Base-by-base conservation (phyloP, 92 coral and sea anemone species). In the Plumapathes pennacea region DNA sequence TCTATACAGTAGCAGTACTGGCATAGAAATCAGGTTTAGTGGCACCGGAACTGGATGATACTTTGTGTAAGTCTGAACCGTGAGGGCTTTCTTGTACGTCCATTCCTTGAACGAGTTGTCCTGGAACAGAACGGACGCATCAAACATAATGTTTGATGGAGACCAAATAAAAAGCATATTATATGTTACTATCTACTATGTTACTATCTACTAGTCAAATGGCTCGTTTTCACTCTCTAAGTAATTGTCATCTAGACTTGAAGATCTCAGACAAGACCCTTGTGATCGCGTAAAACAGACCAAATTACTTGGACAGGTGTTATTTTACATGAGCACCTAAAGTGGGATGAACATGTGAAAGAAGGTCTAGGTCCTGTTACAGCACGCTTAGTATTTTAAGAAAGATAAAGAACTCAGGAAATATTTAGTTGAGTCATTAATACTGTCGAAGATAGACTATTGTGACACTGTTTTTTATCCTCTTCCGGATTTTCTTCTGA, bases 231-330 rank as follows among this genome's bases (percentile, higher is more conserved):
- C 48, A 7, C 23, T 42, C 21, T 25, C 22, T 42, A 3, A 10
- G 29, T 58, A 6, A n/a, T 8, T n/a, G 22, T 18, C 31, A 40
- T 38, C 11, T 58, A 13, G 25, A 44, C 5, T 21, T 58, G 3
- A 13, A 24, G 65, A 38, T 58, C 22, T 58, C 50, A 5, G 57
- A 58, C 19, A 12, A 40, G 25, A 10, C 29, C 44, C 55, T 39
- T 15, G n/a, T n/a, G 26, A 38, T 31, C 55, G 65, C 40, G 65
- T 58, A 15, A 5, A 44, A 6, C 25, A 12, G 44, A 33, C 29
- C 65, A 71, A 48, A 50, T 18, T 71, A 13, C 62, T 64, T 7
- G 48, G n/a, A n/a, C n/a, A n/a, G n/a, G 48, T 20, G 46, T 64
- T 2, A 13, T 9, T 13, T 27, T 64, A 24, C 20, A 64, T 20